These are phyloP conservation scores for Luffia ferchaultella DNA, from an alignment of 2,888 invertebrate genomes.

Conservation along the genomic window DNA sequence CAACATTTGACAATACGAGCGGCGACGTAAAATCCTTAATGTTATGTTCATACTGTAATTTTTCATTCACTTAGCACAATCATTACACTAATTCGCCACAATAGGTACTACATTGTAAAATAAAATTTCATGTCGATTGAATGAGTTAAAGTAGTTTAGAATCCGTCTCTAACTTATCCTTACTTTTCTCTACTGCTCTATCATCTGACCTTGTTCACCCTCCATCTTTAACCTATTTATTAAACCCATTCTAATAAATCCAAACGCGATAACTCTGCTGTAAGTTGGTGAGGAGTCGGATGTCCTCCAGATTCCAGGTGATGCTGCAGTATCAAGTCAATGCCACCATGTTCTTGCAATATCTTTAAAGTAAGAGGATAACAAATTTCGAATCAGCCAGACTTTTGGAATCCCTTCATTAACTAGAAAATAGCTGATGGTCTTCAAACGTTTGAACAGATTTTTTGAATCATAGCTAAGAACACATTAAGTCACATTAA, in stretches of 20 bases:
- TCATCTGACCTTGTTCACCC: background rate
- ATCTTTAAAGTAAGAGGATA: background rate
- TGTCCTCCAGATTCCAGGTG: background rate
- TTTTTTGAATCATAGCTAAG: background rate
- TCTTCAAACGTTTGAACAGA: background rate
- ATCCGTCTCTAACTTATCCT: background rate
- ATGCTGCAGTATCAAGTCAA: background rate
- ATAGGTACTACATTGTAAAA: background rate
- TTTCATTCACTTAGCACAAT: background rate
- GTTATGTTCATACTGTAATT: background rate
- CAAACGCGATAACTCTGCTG: background rate
- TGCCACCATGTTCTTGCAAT: background rate
- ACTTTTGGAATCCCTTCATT: background rate
- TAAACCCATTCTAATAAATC: background rate
- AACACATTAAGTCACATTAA: background rate
- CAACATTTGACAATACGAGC: too few species aligned
- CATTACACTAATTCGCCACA: background rate
- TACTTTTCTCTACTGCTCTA: background rate
- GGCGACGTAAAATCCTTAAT: too few species aligned
- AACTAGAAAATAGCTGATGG: background rate
- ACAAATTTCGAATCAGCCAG: too few species aligned
- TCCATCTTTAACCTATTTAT: background rate
- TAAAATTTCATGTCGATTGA: background rate
- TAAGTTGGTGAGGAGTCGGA: background rate
- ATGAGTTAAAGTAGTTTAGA: background rate